These are phyloP conservation scores for Acrossocheilus fasciatus DNA, from an alignment of 2,797 vertebrate genomes.

Conservation along the genomic window DNA sequence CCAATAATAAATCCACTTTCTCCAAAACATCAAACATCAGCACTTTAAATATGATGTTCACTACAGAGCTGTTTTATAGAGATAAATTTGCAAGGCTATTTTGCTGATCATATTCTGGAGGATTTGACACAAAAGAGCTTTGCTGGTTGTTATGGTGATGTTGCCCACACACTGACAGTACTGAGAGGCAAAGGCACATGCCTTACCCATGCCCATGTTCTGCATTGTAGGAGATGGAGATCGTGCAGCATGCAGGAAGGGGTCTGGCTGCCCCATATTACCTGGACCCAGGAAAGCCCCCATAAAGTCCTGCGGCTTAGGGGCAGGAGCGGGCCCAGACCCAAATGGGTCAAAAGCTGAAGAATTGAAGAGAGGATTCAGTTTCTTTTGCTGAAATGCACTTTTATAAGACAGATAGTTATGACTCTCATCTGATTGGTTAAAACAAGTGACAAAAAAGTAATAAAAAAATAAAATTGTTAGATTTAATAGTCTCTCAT, in stretches of 20 bases:
- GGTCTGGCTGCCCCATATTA: conserved; percentile 82
- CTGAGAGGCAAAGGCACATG: conserved; percentile 60
- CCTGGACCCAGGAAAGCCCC: conserved; percentile 90
- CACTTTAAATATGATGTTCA: background rate
- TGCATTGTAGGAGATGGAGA: conserved; percentile 92
- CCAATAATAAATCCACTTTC: background rate
- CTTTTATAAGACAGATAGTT: background rate
- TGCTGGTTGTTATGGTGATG: conserved; percentile 36
- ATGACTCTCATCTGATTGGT: background rate
- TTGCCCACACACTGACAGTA: conserved; percentile 44
- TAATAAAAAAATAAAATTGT: too few relatives aligned
- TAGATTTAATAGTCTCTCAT: background rate
- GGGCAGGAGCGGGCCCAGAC: conserved; percentile 83
- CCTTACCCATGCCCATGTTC: conserved; percentile 83
- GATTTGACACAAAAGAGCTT: conserved; percentile 30
- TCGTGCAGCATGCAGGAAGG: conserved; percentile 90
- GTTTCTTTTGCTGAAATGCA: background rate
- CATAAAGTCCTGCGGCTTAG: conserved; percentile 90
- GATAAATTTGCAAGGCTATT: background rate
- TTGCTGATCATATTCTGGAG: background rate
- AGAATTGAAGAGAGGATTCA: background rate
- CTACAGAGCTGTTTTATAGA: background rate
- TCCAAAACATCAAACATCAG: background rate
- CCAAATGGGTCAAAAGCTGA: conserved; percentile 91
- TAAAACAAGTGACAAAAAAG: too few relatives aligned